Evolutionary conservation across 2,113 vertebrate genomes (phyloP).

Genomic region (Eolophus roseicapilla): DNA sequence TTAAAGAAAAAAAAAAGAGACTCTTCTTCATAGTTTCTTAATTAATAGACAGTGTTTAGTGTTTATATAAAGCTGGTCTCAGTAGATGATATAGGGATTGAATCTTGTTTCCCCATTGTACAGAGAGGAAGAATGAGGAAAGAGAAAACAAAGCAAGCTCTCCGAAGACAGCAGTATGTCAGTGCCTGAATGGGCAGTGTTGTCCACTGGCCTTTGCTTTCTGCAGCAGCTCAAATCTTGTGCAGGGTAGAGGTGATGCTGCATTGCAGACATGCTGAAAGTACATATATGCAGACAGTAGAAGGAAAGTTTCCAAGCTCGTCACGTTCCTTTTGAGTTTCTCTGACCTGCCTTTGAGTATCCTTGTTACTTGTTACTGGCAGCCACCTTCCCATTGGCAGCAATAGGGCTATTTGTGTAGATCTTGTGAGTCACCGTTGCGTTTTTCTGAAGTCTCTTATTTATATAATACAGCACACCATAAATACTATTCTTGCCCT

Average conservation of each 20-base stretch:
- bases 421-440: not conserved
- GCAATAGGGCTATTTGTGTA: rapidly evolving
- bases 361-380: not conserved
- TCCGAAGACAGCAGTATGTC: not conserved
- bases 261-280: not conserved
- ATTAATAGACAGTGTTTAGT: not conserved
- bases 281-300: rapidly evolving
- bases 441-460: not conserved
- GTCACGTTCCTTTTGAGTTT: not conserved
- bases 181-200: not conserved
- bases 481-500: not conserved
- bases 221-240: not conserved
- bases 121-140: not conserved
- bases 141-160: not conserved
- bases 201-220: not conserved
- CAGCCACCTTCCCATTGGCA: not conserved
- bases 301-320: not conserved
- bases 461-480: not conserved
- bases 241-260: not conserved
- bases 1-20: not conserved
- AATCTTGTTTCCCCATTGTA: not conserved
- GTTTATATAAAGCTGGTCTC: not conserved
- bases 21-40: not conserved
- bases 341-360: not conserved
- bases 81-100: not conserved